Evolutionary conservation across 2,113 vertebrate species (phyloP).

Genomic region (Macaca fascicularis): T2T-MFA8v1.1 NC_088389.1:80710501-80711000

Average conservation of each 20-base stretch:
- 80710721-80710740: neutral
- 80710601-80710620: constrained; percentile 39
- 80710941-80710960: neutral
- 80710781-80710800: neutral
- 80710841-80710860: neutral
- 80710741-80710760: constrained; percentile 30
- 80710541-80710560: neutral
- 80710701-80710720: neutral
- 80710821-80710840: neutral
- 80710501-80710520: constrained; percentile 67
- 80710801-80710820: neutral
- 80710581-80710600: constrained; percentile 34
- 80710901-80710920: neutral
- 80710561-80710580: constrained; percentile 56
- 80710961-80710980: neutral
- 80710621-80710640: neutral
- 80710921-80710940: neutral
- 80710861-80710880: neutral
- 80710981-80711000: neutral
- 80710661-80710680: neutral
- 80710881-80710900: neutral
- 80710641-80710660: constrained; percentile 26
- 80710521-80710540: constrained; percentile 68
- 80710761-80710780: neutral
- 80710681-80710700: constrained; percentile 19